Evolutionary conservation across 1,140 invertebrate genomes (phyloP), one percentile per base, ranked within the genome.

Genomic region (Lordiphosa clarofinis): DNA sequence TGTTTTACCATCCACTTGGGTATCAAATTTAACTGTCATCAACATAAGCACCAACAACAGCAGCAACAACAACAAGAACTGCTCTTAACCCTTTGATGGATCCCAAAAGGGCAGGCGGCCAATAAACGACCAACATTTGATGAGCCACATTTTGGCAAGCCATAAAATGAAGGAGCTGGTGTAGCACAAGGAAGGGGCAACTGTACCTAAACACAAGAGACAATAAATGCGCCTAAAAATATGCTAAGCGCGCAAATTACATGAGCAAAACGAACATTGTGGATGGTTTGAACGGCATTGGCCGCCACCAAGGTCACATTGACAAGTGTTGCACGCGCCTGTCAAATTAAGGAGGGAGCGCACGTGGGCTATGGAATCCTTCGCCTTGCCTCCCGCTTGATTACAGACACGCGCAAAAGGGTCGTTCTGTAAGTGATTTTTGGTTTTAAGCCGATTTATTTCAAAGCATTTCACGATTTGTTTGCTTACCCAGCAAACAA

Each of bases 301-400:
- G 59, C 78, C 66, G 60, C 68, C 42, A 35, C 47, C 78, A 84
- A 84, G 78, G 78, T 84, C 78, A 84, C 61, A 71, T 74, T 82
- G 78, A 82, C 78, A 84, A 82, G 78, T 84, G 78, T 84, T 84
- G 78, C 78, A 84, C 78, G 78, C 78, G 78, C 73, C 58, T 61
- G 67, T 57, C 63, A 52, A 61, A 70, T 56, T 42, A 48, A 46
- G 10, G 12, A 4, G n/a, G 11, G 9, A n/a, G 21, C 1, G 42
- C n/a, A 13, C 19, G 24, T 46, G 12, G 35, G 24, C 19, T 33
- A 10, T 8, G 9, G 36, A 31, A 31, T 46, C 43, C 43, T 46
- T 28, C 43, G 9, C 37, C 56, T 55, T 69, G 39, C 58, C 50
- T 69, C 61, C 48, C 63, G 64, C 56, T 84, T 84, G 64, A 84